Conservation (phyloP, 2,888 invertebrate species). For the Hipparchia sbordonii region DNA sequence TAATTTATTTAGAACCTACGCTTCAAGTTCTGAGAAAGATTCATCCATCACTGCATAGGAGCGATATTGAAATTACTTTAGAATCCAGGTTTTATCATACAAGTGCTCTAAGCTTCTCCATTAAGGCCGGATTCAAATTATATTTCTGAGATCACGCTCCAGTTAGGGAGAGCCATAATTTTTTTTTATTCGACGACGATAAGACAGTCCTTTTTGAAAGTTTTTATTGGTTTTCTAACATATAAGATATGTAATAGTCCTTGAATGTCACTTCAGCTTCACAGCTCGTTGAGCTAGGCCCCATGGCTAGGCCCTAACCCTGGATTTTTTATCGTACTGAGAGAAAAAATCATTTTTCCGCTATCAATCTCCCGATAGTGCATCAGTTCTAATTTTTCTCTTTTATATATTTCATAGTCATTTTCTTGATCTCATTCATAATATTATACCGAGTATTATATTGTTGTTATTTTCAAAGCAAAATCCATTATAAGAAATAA, state of each 20-base stretch:
- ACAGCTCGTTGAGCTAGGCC: too few relatives aligned
- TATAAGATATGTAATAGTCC: too few relatives aligned
- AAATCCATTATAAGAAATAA: slow-evolving; percentile 14
- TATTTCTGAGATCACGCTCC: background rate
- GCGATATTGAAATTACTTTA: slow-evolving; percentile 21
- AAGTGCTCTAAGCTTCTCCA: background rate
- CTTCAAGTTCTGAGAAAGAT: background rate
- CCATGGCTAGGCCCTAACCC: too few relatives aligned
- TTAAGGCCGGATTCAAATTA: background rate
- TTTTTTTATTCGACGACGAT: too few relatives aligned
- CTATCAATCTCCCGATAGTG: background rate
- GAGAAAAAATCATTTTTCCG: background rate
- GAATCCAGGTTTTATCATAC: slow-evolving; percentile 16
- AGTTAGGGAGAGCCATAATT: background rate
- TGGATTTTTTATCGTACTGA: background rate
- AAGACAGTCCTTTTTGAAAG: too few relatives aligned
- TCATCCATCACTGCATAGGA: slow-evolving; percentile 18
- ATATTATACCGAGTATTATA: too few relatives aligned
- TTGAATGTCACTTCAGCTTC: too few relatives aligned
- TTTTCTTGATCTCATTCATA: background rate
- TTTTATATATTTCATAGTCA: slow-evolving; percentile 4
- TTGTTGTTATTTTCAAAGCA: background rate
- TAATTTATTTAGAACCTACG: background rate
- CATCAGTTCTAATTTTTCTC: background rate
- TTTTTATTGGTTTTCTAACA: too few relatives aligned